Evolutionary conservation across 2,888 invertebrate species (phyloP), one percentile per base, ranked within the genome.

Genomic region (Caenorhabditis angaria): DNA sequence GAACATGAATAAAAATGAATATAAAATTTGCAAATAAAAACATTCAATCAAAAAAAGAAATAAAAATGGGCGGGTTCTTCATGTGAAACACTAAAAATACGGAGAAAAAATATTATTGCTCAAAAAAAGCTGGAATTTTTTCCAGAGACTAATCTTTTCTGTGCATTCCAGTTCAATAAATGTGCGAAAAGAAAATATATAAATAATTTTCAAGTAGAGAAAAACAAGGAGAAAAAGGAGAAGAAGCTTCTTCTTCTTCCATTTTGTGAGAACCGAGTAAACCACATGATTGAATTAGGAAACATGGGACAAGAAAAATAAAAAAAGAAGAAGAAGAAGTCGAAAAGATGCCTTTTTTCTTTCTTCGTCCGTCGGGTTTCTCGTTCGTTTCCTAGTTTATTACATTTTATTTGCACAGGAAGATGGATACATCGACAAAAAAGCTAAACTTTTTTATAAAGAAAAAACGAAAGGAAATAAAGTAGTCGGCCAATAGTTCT

Each of bases 261-360:
- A 41, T 41, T 41, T 41, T 41, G 41, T 41, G 41, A 41, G 41
- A 41, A 41, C 18, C 41, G 41, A 41, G 41, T 41, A 41, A 41
- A 41, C 10, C 41, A 18, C 41, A 41, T 41, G 41, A 41, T 41
- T 41, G 41, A 41, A 41, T 41, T 41, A 41, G 41, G 41, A 41
- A 56, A 29, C 24, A 35, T 1, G 35, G 24, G 57, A 41, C 41
- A 41, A 41, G 41, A 35, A 35, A 41, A 35, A 24, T 8, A 18
- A 22, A 57, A 41, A 41, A 57, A 25, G 6, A 28, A 22, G 35
- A 29, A 32, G 24, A 57, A n/a, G 18, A 27, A 32, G 56, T n/a
- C 56, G 56, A 56, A 29, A 41, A 35, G 35, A 57, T 32, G 57
- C 57, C 24, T 24, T 35, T 24, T 57, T 57, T 35, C 41, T 41